phyloP scores from a whole-genome alignment of 2,888 invertebrate species.

The Brachylomia viminalis region DNA sequence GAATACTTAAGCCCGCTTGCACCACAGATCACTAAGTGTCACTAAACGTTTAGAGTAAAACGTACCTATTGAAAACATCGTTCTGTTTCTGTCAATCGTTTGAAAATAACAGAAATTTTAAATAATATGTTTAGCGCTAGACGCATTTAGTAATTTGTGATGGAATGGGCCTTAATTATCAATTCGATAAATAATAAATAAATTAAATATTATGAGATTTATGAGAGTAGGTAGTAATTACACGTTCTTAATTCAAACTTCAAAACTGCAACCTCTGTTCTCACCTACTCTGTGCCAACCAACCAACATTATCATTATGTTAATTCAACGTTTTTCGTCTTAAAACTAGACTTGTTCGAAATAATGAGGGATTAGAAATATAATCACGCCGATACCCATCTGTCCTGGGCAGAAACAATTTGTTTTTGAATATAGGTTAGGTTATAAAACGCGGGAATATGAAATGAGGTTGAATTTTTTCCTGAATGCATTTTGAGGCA shows the following conservation, averaged over 20 bases:
- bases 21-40: too few species aligned
- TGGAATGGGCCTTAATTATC: too few species aligned
- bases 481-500: slow-evolving; percentile 44
- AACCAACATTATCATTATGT: slow-evolving; percentile 82
- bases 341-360: slow-evolving; percentile 77
- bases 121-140: too few species aligned
- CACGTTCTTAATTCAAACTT: slow-evolving; percentile 10
- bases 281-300: slow-evolving; percentile 65
- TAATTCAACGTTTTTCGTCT: slow-evolving; percentile 78
- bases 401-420: slow-evolving; percentile 78
- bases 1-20: too few species aligned
- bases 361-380: slow-evolving; percentile 80
- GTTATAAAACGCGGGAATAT: slow-evolving; percentile 65
- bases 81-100: too few species aligned
- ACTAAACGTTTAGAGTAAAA: too few species aligned
- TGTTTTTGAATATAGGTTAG: slow-evolving; percentile 76
- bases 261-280: slow-evolving; percentile 17
- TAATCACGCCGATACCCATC: slow-evolving; percentile 83
- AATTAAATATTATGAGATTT: too few species aligned
- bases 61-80: too few species aligned
- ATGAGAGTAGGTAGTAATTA: not conserved
- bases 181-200: too few species aligned
- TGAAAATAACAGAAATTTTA: too few species aligned
- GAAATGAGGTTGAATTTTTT: slow-evolving; percentile 63
- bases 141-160: too few species aligned